These are phyloP conservation scores for Elaphurus davidianus DNA, from an alignment of 2,113 vertebrate genomes.

Conservation along the genomic window DNA sequence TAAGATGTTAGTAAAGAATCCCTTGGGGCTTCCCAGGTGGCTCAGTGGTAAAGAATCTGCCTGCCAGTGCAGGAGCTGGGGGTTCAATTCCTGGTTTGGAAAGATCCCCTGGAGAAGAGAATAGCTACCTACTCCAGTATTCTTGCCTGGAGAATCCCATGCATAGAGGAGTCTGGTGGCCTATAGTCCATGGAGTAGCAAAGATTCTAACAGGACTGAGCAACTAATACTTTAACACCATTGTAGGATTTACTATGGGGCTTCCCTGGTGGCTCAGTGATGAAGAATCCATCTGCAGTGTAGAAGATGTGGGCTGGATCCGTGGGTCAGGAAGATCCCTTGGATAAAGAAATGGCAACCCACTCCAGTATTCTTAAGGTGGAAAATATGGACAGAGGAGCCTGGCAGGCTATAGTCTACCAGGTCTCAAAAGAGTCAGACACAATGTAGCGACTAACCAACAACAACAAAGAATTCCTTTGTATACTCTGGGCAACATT, in stretches of 20 bases:
- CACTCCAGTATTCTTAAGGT: background rate
- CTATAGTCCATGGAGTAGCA: background rate
- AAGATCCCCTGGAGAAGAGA: background rate
- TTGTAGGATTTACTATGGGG: background rate
- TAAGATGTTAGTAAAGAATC: slow-evolving; percentile 15
- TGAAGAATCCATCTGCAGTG: background rate
- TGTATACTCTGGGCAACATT: background rate
- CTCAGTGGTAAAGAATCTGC: background rate
- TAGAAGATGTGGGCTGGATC: background rate
- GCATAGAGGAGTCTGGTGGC: background rate
- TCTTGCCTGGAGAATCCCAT: background rate
- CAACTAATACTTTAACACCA: background rate
- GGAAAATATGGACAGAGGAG: background rate
- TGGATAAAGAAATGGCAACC: background rate
- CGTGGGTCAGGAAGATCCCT: background rate
- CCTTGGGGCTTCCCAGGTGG: background rate
- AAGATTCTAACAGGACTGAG: background rate
- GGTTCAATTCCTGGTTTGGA: background rate
- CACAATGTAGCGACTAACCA: fast-evolving
- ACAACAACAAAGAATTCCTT: background rate
- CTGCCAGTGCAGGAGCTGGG: background rate
- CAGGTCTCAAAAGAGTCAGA: background rate
- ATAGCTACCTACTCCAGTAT: background rate
- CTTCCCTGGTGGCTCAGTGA: background rate
- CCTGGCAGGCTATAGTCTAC: background rate